Evolutionary conservation across 1,140 invertebrate species (phyloP), one percentile per base, ranked within the genome.

Genomic region (Bradysia coprophila): DNA sequence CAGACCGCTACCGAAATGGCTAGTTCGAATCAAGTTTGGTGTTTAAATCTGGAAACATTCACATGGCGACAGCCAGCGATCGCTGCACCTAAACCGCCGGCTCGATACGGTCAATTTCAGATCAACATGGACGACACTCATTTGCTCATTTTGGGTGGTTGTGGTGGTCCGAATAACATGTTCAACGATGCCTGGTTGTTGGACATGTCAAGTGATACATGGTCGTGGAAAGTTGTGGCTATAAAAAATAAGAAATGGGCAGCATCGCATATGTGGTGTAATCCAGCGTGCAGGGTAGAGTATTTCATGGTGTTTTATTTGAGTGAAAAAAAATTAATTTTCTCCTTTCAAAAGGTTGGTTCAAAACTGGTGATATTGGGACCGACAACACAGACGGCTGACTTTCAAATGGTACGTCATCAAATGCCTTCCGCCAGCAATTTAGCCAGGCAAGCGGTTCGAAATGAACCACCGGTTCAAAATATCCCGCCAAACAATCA

Each of bases 51-150:
- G 45, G 67, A 72, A 9, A 74, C 73, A 22, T 70, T 76, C 47
- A 66, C 57, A 41, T 95, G 91, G 91, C 71, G 71, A 47, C 78
- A 85, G 51, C 80, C 76, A 52, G 58, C 72, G 49, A 69, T 71
- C 40, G 72, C 71, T 38, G 71, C 69, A 41, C 62, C 72, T 13
- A 79, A 78, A 50, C 91, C 91, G 16, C 66, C 71, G 28, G 75
- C 83, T 22, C 65, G 92, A 49, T 94, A 92, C 67, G 88, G 89
- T 11, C 89, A 93, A 53, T 90, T 87, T 16, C 84, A 93, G 61
- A 78, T 86, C 43, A 60, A 65, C 33, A 51, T 89, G 43, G 73
- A 76, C 51, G 66, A 72, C 43, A 66, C 75, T n/a, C 71, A 79
- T 62, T 56, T 85, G 43, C 66, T 85, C 49, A 68, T 87, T 6